A percentile compares a stretch with the other conserved stretches of the same genome.
phyloP scores from a whole-genome alignment of 2,797 vertebrate species.

The Arnoldichthys spilopterus region DNA sequence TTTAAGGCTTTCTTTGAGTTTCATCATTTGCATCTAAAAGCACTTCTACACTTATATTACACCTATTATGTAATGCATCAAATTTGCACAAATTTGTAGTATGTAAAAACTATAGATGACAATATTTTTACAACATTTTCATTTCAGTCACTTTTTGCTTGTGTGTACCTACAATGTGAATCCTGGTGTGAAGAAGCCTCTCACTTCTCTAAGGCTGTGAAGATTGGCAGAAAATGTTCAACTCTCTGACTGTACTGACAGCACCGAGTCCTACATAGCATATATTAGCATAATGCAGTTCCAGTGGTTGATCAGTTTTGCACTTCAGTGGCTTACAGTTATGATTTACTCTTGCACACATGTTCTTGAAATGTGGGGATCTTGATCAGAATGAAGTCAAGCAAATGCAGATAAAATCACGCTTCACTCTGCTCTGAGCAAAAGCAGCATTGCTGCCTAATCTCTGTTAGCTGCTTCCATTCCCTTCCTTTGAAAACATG shows the following conservation, averaged over 20 bases:
- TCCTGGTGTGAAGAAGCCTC: neutral
- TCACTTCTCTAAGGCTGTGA: neutral
- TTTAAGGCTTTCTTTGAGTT: too few species aligned
- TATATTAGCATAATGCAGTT: conserved; percentile 21
- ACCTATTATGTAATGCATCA: too few species aligned
- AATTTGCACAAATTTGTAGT: too few species aligned
- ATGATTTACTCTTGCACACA: conserved; percentile 35
- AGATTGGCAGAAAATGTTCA: neutral
- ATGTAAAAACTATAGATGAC: too few species aligned
- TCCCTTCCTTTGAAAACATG: neutral
- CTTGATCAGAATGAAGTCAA: conserved; percentile 32
- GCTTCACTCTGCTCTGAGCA: neutral
- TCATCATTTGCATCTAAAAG: too few species aligned
- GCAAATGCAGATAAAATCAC: conserved; percentile 18
- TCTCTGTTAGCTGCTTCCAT: too few species aligned
- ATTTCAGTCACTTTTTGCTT: too few species aligned
- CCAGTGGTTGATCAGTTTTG: conserved; percentile 28
- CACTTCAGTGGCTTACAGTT: conserved; percentile 27
- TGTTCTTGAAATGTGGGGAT: conserved; percentile 36
- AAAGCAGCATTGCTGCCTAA: neutral
- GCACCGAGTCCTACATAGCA: neutral
- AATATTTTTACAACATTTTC: too few species aligned
- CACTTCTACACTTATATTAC: too few species aligned
- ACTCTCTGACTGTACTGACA: neutral
- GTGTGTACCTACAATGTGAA: neutral